Conservation (phyloP, 2,113 vertebrate species). For the Cricetomys ansorgei region DNA sequence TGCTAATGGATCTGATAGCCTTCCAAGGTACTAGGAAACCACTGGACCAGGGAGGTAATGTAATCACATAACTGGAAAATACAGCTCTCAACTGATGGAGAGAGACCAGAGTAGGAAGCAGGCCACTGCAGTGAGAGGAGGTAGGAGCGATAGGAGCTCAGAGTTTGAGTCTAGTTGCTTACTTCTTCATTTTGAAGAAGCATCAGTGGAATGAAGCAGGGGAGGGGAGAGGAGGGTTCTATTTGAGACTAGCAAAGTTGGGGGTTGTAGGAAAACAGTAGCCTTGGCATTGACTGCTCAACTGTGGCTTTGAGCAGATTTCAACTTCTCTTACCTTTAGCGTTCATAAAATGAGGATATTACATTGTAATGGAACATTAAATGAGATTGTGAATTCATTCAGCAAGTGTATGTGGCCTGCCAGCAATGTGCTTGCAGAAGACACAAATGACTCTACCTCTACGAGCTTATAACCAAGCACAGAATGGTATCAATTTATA, state of each 20-base stretch:
- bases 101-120: background rate
- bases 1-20: background rate
- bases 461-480: background rate
- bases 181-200: background rate
- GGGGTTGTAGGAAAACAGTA: background rate
- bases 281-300: background rate
- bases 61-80: background rate
- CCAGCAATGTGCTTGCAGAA: background rate
- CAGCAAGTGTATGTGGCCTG: background rate
- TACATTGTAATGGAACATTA: background rate
- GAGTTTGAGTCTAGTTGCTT: background rate
- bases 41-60: background rate
- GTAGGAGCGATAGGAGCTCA: background rate
- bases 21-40: slow-evolving; percentile 23
- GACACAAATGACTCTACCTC: background rate
- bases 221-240: background rate
- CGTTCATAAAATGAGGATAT: background rate
- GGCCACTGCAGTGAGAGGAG: background rate
- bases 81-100: background rate
- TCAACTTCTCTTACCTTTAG: background rate
- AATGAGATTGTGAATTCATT: slow-evolving; percentile 1
- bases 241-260: background rate
- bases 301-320: background rate
- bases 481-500: background rate
- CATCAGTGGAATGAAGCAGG: background rate